These are phyloP conservation scores for Poeciliopsis infans DNA, from an alignment of 2,797 vertebrate species.

Conservation along the genomic window DNA sequence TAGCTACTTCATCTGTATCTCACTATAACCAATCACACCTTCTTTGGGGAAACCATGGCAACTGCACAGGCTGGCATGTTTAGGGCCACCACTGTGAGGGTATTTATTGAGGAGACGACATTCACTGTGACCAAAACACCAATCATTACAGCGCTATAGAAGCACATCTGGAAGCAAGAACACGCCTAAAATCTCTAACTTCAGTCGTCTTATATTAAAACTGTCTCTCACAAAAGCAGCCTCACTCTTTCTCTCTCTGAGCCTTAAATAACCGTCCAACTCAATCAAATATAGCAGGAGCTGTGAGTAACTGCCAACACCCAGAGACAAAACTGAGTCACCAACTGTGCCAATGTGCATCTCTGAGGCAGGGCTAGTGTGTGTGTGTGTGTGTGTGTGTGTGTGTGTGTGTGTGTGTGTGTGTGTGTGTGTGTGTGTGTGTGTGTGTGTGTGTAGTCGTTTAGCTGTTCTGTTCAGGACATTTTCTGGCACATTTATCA, in stretches of 20 bases:
- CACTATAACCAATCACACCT: constrained; percentile 12
- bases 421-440: constrained; percentile 32
- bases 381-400: constrained; percentile 26
- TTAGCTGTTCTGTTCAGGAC: neutral
- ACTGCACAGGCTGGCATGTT: neutral
- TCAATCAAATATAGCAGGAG: constrained; percentile 52
- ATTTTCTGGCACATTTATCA: neutral
- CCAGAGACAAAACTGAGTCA: constrained; percentile 46
- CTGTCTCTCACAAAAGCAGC: constrained; percentile 9
- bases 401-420: constrained; percentile 29
- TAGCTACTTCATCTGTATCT: neutral
- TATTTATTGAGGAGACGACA: neutral
- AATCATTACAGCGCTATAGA: neutral
- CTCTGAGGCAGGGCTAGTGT: neutral
- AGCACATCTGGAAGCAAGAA: neutral
- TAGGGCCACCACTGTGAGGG: neutral
- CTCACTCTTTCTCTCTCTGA: neutral
- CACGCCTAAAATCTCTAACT: neutral
- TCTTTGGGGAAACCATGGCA: constrained; percentile 52
- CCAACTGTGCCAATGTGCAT: constrained; percentile 23
- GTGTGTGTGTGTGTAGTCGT: constrained; percentile 21
- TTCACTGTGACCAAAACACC: neutral
- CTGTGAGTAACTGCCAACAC: constrained; percentile 53
- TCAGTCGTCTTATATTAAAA: constrained; percentile 3
- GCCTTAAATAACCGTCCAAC: constrained; percentile 55